These are phyloP conservation scores for Zaprionus vittiger DNA, from an alignment of 1,140 invertebrate species.

Conservation along the genomic window DNA sequence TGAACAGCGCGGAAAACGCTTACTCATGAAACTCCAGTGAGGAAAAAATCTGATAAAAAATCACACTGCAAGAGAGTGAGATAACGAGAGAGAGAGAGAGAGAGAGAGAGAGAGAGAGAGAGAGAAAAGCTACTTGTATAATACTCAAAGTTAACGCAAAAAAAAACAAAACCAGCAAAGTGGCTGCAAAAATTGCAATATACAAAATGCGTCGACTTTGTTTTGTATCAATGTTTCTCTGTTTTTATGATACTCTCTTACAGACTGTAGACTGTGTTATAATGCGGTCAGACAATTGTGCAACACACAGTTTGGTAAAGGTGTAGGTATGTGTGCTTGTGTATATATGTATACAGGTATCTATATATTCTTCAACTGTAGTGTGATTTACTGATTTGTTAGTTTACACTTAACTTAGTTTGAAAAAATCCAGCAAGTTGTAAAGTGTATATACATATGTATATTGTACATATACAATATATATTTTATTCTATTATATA, in stretches of 20 bases:
- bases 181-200: conserved; percentile 28
- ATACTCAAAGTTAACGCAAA: conserved; percentile 36
- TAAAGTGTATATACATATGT: no score
- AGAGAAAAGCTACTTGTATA: conserved; percentile 36
- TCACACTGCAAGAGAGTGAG: conserved; percentile 16
- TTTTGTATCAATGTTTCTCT: conserved; percentile 32
- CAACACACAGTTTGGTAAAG: background rate
- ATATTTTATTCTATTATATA: no score
- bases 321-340: background rate
- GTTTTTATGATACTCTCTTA: conserved; percentile 5
- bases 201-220: conserved; percentile 39
- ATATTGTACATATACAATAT: no score
- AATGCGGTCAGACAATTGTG: conserved; percentile 6
- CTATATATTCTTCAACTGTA: background rate
- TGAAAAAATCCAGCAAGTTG: no score
- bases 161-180: conserved; percentile 8
- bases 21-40: conserved; percentile 34
- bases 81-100: conserved; percentile 8
- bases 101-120: background rate
- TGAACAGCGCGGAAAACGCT: conserved; percentile 40
- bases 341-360: background rate
- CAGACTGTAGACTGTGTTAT: background rate
- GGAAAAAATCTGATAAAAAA: conserved; percentile 16
- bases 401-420: background rate
- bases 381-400: background rate